These are phyloP conservation scores for Bambusicola thoracicus DNA, from an alignment of 2,113 vertebrate species.

Conservation along the genomic window DNA sequence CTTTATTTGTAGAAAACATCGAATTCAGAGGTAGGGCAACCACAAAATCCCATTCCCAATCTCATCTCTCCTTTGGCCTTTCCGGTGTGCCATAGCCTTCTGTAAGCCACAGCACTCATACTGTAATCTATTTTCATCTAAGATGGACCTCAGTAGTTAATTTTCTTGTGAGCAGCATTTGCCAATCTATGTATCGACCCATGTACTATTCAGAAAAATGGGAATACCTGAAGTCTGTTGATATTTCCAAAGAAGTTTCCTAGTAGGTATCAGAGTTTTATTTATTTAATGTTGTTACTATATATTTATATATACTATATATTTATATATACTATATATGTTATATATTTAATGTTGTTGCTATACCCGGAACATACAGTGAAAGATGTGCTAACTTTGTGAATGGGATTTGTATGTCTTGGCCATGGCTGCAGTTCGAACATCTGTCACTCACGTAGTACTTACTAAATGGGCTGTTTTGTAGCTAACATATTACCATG, in stretches of 20 bases:
- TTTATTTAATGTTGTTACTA: background rate
- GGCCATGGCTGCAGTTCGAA: background rate
- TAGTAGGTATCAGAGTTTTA: background rate
- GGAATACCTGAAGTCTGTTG: background rate
- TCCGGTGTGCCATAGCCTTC: background rate
- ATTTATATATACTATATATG: too few species aligned
- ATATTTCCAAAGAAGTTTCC: background rate
- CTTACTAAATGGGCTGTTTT: background rate
- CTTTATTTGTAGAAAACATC: slow-evolving; percentile 92
- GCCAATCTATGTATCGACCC: background rate
- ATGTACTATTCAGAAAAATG: background rate
- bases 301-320: too few species aligned
- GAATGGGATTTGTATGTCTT: background rate
- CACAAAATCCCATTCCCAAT: background rate
- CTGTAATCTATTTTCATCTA: background rate
- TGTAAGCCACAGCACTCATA: background rate
- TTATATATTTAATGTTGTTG: background rate
- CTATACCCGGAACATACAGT: background rate
- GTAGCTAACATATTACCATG: background rate
- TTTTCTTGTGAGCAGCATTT: background rate
- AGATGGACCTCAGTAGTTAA: background rate
- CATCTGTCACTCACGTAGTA: background rate
- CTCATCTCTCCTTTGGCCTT: background rate
- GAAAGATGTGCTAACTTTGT: background rate
- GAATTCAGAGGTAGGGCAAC: slow-evolving; percentile 85